phyloP scores from a whole-genome alignment of 2,113 vertebrate genomes.

The Hylia prasina region DNA sequence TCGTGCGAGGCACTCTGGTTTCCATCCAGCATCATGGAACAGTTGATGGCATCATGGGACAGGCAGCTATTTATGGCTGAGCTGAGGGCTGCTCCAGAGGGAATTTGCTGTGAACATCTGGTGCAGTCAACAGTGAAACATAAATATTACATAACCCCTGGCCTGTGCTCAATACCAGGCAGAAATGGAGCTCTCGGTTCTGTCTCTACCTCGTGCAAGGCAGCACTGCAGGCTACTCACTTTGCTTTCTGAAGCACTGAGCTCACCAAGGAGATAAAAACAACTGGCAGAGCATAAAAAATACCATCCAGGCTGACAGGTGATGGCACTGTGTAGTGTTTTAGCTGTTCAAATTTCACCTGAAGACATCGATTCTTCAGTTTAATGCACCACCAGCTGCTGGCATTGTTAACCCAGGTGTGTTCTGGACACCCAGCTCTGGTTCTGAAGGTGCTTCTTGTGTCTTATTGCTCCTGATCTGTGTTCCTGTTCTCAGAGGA shows the following conservation, averaged over 20 bases:
- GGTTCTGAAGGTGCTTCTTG: neutral
- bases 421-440: neutral
- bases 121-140: slow-evolving; percentile 38
- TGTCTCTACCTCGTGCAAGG: neutral
- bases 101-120: slow-evolving; percentile 39
- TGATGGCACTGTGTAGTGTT: neutral
- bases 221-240: neutral
- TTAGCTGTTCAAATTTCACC: neutral
- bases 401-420: neutral
- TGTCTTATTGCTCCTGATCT: neutral
- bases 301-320: neutral
- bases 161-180: neutral
- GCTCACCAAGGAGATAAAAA: neutral
- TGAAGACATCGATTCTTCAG: neutral
- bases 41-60: neutral
- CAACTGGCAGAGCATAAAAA: neutral
- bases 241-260: neutral
- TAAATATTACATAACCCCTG: neutral
- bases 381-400: neutral
- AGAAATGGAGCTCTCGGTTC: neutral
- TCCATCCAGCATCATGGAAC: neutral
- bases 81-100: slow-evolving; percentile 26
- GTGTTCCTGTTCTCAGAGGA: neutral
- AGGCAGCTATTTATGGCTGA: slow-evolving; percentile 29
- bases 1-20: neutral